Conservation (phyloP, 53 echinoderm and acorn worm genomes). For the Holothuria scabra region DNA sequence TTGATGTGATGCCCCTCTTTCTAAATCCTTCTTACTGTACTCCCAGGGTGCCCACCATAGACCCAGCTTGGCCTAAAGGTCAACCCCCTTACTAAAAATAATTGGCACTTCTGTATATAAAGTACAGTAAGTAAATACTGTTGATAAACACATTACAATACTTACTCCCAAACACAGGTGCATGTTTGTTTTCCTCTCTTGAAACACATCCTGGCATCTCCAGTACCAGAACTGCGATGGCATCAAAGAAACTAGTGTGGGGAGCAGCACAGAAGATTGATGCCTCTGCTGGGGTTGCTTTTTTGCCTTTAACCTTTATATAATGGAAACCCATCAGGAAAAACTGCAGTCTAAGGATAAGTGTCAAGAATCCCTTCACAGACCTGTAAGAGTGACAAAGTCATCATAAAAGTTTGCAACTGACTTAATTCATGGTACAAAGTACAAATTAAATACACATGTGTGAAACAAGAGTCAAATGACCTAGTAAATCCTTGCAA, state of each 20-base stretch:
- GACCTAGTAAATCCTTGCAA: too few relatives aligned
- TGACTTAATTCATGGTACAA: too few relatives aligned
- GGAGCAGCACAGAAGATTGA: constrained; percentile 79
- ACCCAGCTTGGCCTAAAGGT: too few relatives aligned
- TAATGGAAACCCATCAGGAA: constrained; percentile 89
- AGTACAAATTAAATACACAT: too few relatives aligned
- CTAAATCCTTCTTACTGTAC: too few relatives aligned
- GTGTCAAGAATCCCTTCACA: constrained; percentile 43
- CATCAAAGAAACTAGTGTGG: constrained; percentile 81
- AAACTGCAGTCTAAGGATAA: constrained; percentile 66
- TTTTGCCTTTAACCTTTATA: constrained; percentile 68
- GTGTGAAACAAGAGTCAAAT: too few relatives aligned
- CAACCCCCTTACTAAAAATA: too few relatives aligned
- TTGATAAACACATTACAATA: constrained; percentile 21
- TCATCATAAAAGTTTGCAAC: too few relatives aligned
- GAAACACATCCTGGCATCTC: constrained; percentile 74
- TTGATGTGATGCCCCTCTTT: too few relatives aligned
- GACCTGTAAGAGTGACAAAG: constrained; percentile 41
- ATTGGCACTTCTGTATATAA: too few relatives aligned
- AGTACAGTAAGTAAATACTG: too few relatives aligned
- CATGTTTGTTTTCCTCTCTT: constrained; percentile 71
- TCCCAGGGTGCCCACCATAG: too few relatives aligned
- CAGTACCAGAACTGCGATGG: constrained; percentile 55
- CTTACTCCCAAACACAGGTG: constrained; percentile 91
- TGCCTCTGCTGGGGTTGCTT: constrained; percentile 67